Evolutionary conservation across 2,797 vertebrate species (phyloP).

Genomic region (Karalla daura): DNA sequence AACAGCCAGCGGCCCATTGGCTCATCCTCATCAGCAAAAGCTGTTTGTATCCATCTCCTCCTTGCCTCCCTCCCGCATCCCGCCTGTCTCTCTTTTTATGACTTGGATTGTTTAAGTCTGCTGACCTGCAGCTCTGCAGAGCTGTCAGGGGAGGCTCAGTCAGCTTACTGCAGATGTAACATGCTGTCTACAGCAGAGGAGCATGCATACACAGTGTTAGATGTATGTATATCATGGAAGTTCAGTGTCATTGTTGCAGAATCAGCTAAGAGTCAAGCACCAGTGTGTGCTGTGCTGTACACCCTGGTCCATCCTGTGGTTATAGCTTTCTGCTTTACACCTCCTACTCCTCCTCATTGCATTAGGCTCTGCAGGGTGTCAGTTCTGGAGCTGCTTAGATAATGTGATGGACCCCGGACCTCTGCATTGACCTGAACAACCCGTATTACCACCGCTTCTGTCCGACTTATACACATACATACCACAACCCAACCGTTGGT

Average conservation of each 20-base stretch:
- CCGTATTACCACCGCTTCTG: no score
- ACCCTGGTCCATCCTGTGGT: no score
- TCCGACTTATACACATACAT: no score
- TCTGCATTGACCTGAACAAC: no score
- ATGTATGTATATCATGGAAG: not conserved
- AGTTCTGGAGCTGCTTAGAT: no score
- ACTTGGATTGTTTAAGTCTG: constrained; percentile 51
- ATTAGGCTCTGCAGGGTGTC: no score
- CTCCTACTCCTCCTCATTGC: no score
- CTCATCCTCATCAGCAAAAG: constrained; percentile 51
- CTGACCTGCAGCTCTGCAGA: constrained; percentile 19
- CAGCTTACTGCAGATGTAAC: constrained; percentile 18
- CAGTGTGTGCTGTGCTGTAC: no score
- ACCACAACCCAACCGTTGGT: no score
- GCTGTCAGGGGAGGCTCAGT: constrained; percentile 31
- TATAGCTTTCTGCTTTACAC: no score
- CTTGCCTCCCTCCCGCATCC: constrained; percentile 7
- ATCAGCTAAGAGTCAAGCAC: no score
- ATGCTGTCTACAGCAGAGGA: not conserved
- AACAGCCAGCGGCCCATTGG: constrained; percentile 52
- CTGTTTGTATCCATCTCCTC: constrained; percentile 36
- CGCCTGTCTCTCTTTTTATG: constrained; percentile 44
- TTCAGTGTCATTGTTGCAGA: not conserved
- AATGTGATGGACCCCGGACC: no score
- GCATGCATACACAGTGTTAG: not conserved